Evolutionary conservation across 2,888 invertebrate species (phyloP), one percentile per base, ranked within the genome.

Genomic region (Scrobipalpa atriplicella): DNA sequence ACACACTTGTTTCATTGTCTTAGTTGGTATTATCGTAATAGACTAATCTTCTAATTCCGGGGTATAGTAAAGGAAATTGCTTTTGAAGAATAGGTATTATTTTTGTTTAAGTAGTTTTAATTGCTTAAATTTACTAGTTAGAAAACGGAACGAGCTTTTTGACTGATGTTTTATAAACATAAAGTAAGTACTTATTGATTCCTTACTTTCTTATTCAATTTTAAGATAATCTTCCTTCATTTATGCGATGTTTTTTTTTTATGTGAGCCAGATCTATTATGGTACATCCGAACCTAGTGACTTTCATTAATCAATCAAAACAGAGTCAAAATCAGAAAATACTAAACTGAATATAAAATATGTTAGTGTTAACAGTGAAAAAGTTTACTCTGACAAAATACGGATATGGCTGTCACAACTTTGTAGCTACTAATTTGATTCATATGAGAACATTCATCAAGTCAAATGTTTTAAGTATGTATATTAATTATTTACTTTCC

Each of bases 1-100:
- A 67, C 65, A 66, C 67, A 64, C 52, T 66, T 68, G 66, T 62
- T 67, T 65, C 62, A 56, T 66, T 67, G 67, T 64, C 67, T 52
- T 70, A 58, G 60, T 64, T 63, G 61, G 47, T 47, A 66, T 70
- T 69, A 70, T 69, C 69, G 47, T 63, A 38, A 43, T 52, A 56
- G 64, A 62, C 36, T 39, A 43, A 67, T 70, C 68, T 62, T 38
- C 38, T 16, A 39, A 62, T 64, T 64, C 64, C 64, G 64, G 64
- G 64, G 21, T 56, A 41, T 16, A 29, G 63, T 62, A 29, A 29
- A 62, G 62, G 29, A 43, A 62, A 62, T 62, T 47, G n/a, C 10
- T 29, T 6, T 43, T 29, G 62, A 13, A 58, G 58, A 58, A 36
- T 16, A 58, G 58, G 16, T 38, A 58, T 58, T 58, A 29, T 58